These are phyloP conservation scores for Fringilla coelebs DNA, from an alignment of 2,797 vertebrate genomes.

Conservation along the genomic window DNA sequence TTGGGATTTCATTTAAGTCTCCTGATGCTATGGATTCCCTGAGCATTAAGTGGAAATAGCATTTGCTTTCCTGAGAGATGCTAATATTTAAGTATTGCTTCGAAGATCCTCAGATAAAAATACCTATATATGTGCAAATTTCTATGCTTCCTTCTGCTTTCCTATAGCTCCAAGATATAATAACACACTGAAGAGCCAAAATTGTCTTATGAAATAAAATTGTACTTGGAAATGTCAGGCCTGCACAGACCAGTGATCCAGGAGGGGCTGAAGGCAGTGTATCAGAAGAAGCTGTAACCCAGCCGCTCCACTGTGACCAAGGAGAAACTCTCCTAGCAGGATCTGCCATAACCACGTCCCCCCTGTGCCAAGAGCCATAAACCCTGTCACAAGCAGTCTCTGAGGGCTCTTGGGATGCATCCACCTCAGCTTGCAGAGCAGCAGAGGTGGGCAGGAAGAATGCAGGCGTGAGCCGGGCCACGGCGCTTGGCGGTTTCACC, in stretches of 20 bases:
- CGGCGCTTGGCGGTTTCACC: fast-evolving
- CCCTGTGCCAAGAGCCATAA: background rate
- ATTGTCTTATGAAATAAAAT: constrained; percentile 4
- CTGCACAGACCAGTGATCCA: background rate
- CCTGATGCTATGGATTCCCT: background rate
- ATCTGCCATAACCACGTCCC: background rate
- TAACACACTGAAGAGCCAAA: background rate
- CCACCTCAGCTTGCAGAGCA: background rate
- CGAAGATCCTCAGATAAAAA: background rate
- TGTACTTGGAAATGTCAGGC: constrained; percentile 20
- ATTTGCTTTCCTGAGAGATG: constrained; percentile 5
- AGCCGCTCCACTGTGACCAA: fast-evolving
- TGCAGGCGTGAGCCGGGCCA: fast-evolving
- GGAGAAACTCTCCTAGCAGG: background rate
- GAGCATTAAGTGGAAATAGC: background rate
- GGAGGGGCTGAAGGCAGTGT: background rate
- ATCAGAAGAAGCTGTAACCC: background rate
- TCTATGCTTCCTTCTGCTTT: background rate
- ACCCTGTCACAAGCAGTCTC: background rate
- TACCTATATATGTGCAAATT: constrained; percentile 24
- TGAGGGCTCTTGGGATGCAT: background rate
- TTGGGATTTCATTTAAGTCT: constrained; percentile 2
- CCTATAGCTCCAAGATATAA: constrained; percentile 1
- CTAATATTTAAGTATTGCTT: constrained; percentile 31
- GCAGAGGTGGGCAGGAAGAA: background rate